Percentiles rank a stretch among this genome's conserved stretches.
phyloP scores from a whole-genome alignment of 2,113 vertebrate species.

The Thamnophis sirtalis region DNA sequence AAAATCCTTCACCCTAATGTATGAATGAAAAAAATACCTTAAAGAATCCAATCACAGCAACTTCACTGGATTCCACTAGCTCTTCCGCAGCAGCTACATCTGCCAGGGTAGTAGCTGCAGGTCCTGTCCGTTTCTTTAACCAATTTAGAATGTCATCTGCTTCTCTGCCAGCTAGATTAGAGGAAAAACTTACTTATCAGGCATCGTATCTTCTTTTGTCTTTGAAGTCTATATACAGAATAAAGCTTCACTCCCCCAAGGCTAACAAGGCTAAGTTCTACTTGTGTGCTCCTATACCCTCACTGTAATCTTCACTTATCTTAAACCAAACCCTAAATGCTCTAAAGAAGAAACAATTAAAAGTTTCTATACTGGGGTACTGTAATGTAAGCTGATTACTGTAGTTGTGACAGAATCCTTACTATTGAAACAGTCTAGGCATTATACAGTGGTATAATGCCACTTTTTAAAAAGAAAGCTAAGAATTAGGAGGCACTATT shows the following conservation, averaged over 20 bases:
- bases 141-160: conserved; percentile 91
- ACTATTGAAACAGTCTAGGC: background rate
- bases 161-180: conserved; percentile 85
- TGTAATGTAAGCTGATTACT: background rate
- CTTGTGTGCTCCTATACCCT: background rate
- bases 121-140: conserved; percentile 94
- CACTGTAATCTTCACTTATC: background rate
- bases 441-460: background rate
- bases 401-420: background rate
- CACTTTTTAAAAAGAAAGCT: background rate
- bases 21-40: conserved; percentile 74
- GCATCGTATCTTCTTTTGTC: background rate
- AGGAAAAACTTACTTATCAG: background rate
- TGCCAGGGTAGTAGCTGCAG: conserved; percentile 73
- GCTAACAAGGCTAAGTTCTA: background rate
- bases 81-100: conserved; percentile 72
- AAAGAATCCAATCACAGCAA: conserved; percentile 92
- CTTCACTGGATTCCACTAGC: conserved; percentile 83
- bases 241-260: background rate
- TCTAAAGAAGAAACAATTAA: background rate
- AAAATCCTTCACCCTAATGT: background rate
- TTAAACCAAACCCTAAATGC: background rate
- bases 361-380: background rate
- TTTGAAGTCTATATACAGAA: background rate
- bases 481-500: background rate